Evolutionary conservation across 2,888 invertebrate species (phyloP).

Genomic region (Kryphioiulus occultus): DNA sequence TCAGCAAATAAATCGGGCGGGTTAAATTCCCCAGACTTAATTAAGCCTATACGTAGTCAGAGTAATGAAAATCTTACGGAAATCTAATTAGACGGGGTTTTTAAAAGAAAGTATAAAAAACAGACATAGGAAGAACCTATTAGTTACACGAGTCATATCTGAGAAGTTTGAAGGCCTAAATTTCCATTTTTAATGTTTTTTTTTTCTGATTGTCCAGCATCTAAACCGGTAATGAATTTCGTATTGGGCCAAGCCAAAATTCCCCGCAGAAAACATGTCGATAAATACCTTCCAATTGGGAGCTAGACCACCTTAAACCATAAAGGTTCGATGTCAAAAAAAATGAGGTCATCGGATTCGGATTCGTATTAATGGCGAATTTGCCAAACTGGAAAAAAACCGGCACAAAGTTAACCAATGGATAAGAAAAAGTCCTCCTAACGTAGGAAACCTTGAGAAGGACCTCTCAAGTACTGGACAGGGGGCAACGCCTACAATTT

Average conservation of each 20-base stretch:
- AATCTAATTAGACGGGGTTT: slow-evolving; percentile 7
- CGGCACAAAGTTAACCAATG: slow-evolving; percentile 44
- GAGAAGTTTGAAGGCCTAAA: background rate
- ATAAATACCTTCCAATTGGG: slow-evolving; percentile 32
- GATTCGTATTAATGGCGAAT: slow-evolving; percentile 40
- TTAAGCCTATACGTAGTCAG: background rate
- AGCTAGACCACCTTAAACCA: slow-evolving; percentile 39
- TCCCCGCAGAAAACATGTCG: background rate
- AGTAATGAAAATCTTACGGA: background rate
- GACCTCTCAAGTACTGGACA: slow-evolving; percentile 43
- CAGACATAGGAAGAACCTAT: slow-evolving; percentile 9
- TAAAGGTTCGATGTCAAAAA: slow-evolving; percentile 37
- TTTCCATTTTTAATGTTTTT: background rate
- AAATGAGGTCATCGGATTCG: slow-evolving; percentile 40
- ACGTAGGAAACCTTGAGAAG: slow-evolving; percentile 38
- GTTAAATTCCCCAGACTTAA: background rate
- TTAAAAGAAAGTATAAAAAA: background rate
- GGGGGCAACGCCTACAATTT: slow-evolving; percentile 51
- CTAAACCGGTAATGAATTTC: slow-evolving; percentile 14
- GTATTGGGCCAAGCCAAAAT: background rate
- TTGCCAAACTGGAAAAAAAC: slow-evolving; percentile 35
- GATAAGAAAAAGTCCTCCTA: slow-evolving; percentile 44
- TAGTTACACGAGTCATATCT: background rate
- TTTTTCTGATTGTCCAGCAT: background rate
- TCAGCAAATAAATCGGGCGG: background rate